phyloP scores from a whole-genome alignment of 2,797 vertebrate species.

The Lepus oiostolus region DNA sequence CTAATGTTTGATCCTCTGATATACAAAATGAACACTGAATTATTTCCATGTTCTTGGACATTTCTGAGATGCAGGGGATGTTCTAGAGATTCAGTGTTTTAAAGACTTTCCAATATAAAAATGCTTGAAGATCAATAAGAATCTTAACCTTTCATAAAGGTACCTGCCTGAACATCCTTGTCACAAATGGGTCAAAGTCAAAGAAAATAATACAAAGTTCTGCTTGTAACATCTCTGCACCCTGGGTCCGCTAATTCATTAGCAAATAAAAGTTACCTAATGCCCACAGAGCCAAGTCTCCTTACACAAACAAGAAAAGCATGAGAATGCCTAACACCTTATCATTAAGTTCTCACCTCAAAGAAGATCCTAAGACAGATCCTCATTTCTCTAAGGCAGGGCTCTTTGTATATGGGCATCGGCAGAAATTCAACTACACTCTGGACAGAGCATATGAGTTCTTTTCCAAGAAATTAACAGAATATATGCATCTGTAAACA shows the following conservation, averaged over 20 bases:
- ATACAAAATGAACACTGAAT: not conserved
- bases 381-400: not conserved
- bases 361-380: not conserved
- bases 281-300: not conserved
- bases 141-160: not conserved
- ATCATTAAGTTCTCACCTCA: not conserved
- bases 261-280: not conserved
- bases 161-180: not conserved
- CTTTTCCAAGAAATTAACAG: not conserved
- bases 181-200: not conserved
- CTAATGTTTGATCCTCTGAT: not conserved
- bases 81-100: not conserved
- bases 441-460: too few species aligned
- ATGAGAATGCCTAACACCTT: not conserved
- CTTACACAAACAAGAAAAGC: not conserved
- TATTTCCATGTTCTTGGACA: not conserved
- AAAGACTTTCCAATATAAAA: constrained; percentile 5
- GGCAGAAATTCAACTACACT: not conserved
- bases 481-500: not conserved
- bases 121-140: not conserved
- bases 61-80: not conserved
- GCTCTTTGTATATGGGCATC: fast-evolving
- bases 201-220: not conserved
- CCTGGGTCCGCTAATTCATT: not conserved
- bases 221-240: too few species aligned